Evolutionary conservation across 2,113 vertebrate species (phyloP).

Genomic region (Colaptes auratus): DNA sequence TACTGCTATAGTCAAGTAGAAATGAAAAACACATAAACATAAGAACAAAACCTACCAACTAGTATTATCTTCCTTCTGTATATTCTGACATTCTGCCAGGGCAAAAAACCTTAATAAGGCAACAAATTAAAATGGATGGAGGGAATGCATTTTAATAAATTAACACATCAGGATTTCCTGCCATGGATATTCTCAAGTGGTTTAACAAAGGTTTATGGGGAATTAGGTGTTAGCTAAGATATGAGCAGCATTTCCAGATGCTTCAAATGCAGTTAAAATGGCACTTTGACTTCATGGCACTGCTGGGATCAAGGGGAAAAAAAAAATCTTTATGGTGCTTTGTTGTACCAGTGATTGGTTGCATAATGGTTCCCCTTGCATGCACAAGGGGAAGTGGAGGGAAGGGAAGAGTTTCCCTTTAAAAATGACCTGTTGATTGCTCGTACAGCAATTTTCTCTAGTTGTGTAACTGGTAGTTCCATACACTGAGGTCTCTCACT

Average conservation of each 20-base stretch:
- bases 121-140: neutral
- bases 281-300: neutral
- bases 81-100: neutral
- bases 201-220: neutral
- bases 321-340: neutral
- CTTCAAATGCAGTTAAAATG: neutral
- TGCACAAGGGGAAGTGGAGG: neutral
- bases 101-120: neutral
- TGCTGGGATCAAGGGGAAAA: neutral
- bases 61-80: neutral
- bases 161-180: neutral
- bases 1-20: neutral
- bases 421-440: neutral
- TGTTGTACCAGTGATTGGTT: neutral
- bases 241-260: neutral
- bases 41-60: neutral
- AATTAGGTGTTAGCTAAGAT: neutral
- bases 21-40: neutral
- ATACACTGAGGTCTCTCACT: neutral
- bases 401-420: neutral
- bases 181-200: rapidly evolving
- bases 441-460: neutral
- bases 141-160: neutral
- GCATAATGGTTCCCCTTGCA: neutral
- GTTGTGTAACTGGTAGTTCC: neutral